Base-by-base conservation (phyloP, 2,113 vertebrate species). In the Urocynchramus pylzowi region DNA sequence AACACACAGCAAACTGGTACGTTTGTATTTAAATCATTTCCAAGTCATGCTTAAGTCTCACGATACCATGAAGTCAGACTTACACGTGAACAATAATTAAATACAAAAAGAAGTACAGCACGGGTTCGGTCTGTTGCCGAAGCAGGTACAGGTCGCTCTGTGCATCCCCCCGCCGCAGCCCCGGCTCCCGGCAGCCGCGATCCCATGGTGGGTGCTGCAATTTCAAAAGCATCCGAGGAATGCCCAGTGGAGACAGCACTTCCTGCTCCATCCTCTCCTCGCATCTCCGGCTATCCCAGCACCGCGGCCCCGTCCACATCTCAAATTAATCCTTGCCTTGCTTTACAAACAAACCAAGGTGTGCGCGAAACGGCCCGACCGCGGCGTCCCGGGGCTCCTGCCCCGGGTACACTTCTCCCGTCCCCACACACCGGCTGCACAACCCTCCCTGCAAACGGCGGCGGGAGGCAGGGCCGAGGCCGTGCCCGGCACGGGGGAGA, bases 101-200 rank as follows among this genome's bases (percentile, higher is more conserved):
- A 53, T 15, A 20, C 9, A 2, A 23, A 56, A 30, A 12, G 6
- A 4, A 22, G 2, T 1, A 5, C 12, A 30, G 54, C 35, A 2
- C 3, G 19, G 16, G 20, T 3, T 14, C 5, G 0, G 5, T 6
- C 22, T 2, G 70, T 1, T 6, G 28, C 24, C 65, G 13, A 3
- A 14, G 4, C 28, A 27, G 31, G 23, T 2, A 2, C 1, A 1
- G 0, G 13, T 1, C 4, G 9, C 4, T 13, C 44, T 2, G 47
- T 2, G 37, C 63, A 2, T 5, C 2, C 28, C 42, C 20, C 61
- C 3, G 33, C 79, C 10, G 61, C 78, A 47, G 0, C 15, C 65
- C 60, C 2, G 19, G 42, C 10, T 31, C 37, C 68, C 11, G 14
- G 35, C 71, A 8, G 31, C 6, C 2, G 65, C 74, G 6, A 1